Evolutionary conservation across 2,888 invertebrate species (phyloP).

Genomic region (Thereva unica): DNA sequence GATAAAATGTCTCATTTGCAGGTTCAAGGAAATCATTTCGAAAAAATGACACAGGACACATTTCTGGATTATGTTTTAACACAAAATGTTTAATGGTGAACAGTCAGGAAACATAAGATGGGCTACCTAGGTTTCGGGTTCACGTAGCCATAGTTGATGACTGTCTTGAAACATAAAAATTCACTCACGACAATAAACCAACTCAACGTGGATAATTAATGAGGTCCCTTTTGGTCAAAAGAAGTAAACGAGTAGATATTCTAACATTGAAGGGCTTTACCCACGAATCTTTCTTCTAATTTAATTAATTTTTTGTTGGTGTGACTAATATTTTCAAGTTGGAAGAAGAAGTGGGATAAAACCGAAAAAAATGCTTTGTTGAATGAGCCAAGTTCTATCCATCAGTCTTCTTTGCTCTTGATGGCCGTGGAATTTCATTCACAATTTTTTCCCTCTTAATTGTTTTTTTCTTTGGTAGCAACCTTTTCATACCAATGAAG

Average conservation of each 20-base stretch:
- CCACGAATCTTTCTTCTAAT: no score
- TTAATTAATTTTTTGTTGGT: no score
- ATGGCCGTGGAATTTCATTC: conserved; percentile 1
- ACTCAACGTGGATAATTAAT: conserved; percentile 12
- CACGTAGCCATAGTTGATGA: no score
- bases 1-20: neutral
- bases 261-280: no score
- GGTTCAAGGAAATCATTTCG: conserved; percentile 17
- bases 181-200: conserved; percentile 16
- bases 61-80: conserved; percentile 50
- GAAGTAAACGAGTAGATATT: no score
- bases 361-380: no score
- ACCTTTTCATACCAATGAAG: conserved; percentile 39
- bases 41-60: conserved; percentile 42
- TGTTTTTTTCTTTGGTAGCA: conserved; percentile 27
- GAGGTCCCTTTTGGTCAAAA: neutral
- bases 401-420: neutral
- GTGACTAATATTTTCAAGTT: no score
- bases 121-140: conserved; percentile 15
- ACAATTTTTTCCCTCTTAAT: conserved; percentile 36
- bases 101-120: conserved; percentile 48
- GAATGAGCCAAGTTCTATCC: neutral
- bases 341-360: neutral
- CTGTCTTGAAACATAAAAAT: conserved; percentile 26
- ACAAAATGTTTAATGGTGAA: conserved; percentile 51